A percentile compares a stretch with the other conserved stretches of the same genome.
Conservation (phyloP, 2,888 invertebrate genomes). For the Trissonchulus latispiculum region DNA sequence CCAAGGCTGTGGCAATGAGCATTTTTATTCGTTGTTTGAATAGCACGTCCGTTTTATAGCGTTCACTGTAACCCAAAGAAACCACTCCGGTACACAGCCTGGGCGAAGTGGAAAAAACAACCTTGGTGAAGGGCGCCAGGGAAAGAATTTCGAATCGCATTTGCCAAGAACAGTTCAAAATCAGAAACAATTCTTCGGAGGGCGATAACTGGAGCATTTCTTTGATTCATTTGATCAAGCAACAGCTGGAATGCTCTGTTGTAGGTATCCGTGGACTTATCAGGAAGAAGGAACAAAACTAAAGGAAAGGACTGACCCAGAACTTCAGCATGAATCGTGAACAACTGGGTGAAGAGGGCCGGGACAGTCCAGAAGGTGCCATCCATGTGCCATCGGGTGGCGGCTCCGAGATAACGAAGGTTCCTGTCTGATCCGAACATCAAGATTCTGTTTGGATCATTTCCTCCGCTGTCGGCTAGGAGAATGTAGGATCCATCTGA, state of each 20-base stretch:
- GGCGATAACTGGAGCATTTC: too few species aligned
- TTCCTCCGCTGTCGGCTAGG: neutral
- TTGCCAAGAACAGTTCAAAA: neutral
- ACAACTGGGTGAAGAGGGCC: neutral
- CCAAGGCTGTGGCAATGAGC: too few species aligned
- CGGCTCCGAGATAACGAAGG: neutral
- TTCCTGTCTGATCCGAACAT: neutral
- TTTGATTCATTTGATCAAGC: neutral
- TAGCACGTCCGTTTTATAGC: too few species aligned
- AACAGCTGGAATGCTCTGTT: neutral
- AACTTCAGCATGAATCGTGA: neutral
- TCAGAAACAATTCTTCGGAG: neutral
- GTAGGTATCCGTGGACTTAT: neutral
- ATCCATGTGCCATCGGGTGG: neutral
- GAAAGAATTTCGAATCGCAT: neutral
- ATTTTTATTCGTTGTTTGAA: too few species aligned
- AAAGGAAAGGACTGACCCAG: neutral
- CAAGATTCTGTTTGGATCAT: neutral
- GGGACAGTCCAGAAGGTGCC: neutral
- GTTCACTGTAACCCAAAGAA: too few species aligned
- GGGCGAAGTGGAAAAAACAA: neutral
- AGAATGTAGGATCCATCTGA: too few species aligned
- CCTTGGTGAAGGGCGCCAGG: neutral
- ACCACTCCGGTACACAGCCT: neutral
- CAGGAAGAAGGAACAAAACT: neutral